Evolutionary conservation across 2,888 invertebrate genomes (phyloP).

Genomic region (Dryobota labecula): DNA sequence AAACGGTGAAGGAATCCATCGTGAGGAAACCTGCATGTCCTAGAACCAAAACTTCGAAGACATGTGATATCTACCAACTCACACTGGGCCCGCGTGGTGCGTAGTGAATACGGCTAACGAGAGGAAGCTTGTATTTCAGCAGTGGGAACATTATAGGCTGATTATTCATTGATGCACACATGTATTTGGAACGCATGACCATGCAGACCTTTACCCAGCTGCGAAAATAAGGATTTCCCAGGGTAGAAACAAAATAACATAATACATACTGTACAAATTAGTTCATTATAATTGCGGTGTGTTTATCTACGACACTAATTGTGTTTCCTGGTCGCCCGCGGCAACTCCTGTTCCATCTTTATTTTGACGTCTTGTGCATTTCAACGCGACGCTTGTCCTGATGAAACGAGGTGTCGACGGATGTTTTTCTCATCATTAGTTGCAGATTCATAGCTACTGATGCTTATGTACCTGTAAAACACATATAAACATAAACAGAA

Average conservation of each 20-base stretch:
- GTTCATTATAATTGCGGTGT: slow-evolving; percentile 2
- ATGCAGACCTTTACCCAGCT: background rate
- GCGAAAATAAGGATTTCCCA: background rate
- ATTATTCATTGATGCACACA: background rate
- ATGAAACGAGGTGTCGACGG: background rate
- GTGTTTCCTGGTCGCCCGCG: background rate
- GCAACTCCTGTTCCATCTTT: background rate
- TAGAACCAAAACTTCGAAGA: too few relatives aligned
- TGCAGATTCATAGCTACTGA: too few relatives aligned
- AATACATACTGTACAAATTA: background rate
- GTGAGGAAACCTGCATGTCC: too few relatives aligned
- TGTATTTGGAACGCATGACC: background rate
- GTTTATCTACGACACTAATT: background rate
- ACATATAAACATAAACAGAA: background rate
- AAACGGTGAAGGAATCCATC: too few relatives aligned
- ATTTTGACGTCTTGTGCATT: slow-evolving; percentile 10
- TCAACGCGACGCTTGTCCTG: background rate
- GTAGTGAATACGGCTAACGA: too few relatives aligned
- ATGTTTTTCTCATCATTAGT: background rate
- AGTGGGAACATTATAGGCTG: too few relatives aligned
- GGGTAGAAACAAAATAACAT: too few relatives aligned
- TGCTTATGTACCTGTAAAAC: background rate
- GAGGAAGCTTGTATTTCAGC: too few relatives aligned
- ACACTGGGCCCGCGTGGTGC: too few relatives aligned
- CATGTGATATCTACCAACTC: too few relatives aligned